phyloP scores from a whole-genome alignment of 2,888 invertebrate genomes.

The Andricus quercusramuli region DNA sequence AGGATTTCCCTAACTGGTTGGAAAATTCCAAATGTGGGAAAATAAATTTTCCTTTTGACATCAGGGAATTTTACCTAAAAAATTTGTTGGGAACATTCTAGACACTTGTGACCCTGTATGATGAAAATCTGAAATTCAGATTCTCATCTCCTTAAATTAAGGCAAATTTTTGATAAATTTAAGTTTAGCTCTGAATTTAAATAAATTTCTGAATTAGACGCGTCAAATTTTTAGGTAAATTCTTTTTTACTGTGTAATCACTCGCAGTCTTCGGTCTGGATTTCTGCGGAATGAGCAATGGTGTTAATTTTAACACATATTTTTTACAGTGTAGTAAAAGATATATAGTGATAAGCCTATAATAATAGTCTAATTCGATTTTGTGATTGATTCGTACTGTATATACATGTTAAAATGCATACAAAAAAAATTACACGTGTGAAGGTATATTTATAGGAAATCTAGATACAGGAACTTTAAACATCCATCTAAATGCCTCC shows the following conservation, averaged over 20 bases:
- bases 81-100: too few species aligned
- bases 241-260: not conserved
- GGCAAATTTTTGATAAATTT: too few species aligned
- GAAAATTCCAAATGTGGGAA: too few species aligned
- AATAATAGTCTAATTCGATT: not conserved
- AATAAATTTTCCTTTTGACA: too few species aligned
- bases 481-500: slow-evolving; percentile 35
- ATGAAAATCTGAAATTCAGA: too few species aligned
- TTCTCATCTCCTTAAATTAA: too few species aligned
- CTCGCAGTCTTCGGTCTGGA: slow-evolving; percentile 6
- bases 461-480: slow-evolving; percentile 6
- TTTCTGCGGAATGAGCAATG: slow-evolving; percentile 23
- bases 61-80: too few species aligned
- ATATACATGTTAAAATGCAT: not conserved
- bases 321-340: slow-evolving; percentile 30
- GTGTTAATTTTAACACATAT: slow-evolving; percentile 26
- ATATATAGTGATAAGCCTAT: not conserved
- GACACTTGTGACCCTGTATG: too few species aligned
- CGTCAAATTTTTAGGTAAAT: too few species aligned
- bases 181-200: too few species aligned
- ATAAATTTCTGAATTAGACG: too few species aligned
- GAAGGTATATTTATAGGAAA: slow-evolving; percentile 5
- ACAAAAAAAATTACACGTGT: slow-evolving; percentile 2
- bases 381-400: slow-evolving; percentile 8
- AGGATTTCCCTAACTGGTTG: too few species aligned